phyloP scores from a whole-genome alignment of 1,140 invertebrate genomes.

The Sinonovacula constricta region DNA sequence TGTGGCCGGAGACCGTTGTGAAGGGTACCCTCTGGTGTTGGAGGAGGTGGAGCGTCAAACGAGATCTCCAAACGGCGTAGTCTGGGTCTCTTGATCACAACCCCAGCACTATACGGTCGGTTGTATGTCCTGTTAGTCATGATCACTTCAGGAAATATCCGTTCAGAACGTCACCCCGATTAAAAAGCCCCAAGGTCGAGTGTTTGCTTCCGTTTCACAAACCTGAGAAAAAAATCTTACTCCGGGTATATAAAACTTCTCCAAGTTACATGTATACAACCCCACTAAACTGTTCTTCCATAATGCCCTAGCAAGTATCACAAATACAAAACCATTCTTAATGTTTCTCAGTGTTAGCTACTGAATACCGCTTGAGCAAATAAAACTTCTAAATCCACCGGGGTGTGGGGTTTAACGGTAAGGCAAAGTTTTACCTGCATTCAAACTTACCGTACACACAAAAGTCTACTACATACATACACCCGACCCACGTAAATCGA shows the following conservation, averaged over 20 bases:
- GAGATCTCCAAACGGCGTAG: constrained; percentile 26
- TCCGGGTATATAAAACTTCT: neutral
- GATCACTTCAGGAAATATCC: neutral
- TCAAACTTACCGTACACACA: neutral
- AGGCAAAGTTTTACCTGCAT: neutral
- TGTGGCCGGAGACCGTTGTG: constrained; percentile 37
- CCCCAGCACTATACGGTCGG: constrained; percentile 38
- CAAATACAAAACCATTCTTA: neutral
- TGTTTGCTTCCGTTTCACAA: no score
- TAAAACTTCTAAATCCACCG: no score
- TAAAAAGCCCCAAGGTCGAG: no score
- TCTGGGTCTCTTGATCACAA: constrained; percentile 24
- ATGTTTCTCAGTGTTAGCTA: neutral
- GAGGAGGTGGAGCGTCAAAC: constrained; percentile 42
- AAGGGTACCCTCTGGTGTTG: constrained; percentile 29
- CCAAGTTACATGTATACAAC: neutral
- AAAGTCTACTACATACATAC: neutral
- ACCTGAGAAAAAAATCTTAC: no score
- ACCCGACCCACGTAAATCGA: neutral
- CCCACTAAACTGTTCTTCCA: neutral
- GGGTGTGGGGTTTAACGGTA: no score
- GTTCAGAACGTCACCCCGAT: no score
- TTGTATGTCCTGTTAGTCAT: constrained; percentile 43
- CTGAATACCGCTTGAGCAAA: neutral
- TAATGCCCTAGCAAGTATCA: neutral